A percentile compares a stretch with the other conserved stretches of the same genome.
These are phyloP conservation scores for Ormyrus pomaceus DNA, from an alignment of 2,888 invertebrate genomes.

Conservation along the genomic window DNA sequence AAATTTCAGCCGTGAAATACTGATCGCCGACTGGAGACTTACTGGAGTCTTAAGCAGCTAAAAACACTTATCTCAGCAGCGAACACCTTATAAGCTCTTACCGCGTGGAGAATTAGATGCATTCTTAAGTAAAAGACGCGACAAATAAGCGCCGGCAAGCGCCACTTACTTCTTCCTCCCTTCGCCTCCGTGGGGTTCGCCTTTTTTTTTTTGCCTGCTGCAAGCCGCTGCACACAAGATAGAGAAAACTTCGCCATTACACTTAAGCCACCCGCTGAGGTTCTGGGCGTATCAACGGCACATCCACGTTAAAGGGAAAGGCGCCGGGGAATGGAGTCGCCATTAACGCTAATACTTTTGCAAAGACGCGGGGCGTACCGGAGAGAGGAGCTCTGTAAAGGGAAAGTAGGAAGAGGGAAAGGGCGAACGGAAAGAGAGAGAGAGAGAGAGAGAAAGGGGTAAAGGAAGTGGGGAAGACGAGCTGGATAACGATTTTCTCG, in stretches of 20 bases:
- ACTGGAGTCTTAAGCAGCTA: no score
- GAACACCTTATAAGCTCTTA: no score
- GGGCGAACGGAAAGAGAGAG: neutral
- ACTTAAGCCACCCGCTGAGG: constrained; percentile 35
- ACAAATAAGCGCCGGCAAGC: neutral
- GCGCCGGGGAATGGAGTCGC: constrained; percentile 61
- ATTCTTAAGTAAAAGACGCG: no score
- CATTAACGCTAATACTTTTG: constrained; percentile 65
- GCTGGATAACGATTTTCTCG: constrained; percentile 37
- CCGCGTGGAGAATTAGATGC: no score
- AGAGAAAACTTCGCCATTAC: constrained; percentile 40
- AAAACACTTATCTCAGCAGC: no score
- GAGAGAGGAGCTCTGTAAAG: neutral
- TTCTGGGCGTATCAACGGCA: constrained; percentile 43
- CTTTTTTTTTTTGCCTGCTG: neutral
- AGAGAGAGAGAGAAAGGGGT: neutral
- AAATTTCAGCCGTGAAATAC: no score
- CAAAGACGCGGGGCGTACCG: constrained; percentile 61
- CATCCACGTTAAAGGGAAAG: constrained; percentile 36
- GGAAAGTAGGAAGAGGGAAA: neutral
- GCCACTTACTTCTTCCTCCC: neutral
- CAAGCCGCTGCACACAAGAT: neutral
- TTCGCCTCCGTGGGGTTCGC: neutral
- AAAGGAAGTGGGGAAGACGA: neutral
- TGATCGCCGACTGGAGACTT: no score